A percentile compares a stretch with the other conserved stretches of the same genome.
phyloP scores from a whole-genome alignment of 2,113 vertebrate genomes.

The Pteruthius melanotis region DNA sequence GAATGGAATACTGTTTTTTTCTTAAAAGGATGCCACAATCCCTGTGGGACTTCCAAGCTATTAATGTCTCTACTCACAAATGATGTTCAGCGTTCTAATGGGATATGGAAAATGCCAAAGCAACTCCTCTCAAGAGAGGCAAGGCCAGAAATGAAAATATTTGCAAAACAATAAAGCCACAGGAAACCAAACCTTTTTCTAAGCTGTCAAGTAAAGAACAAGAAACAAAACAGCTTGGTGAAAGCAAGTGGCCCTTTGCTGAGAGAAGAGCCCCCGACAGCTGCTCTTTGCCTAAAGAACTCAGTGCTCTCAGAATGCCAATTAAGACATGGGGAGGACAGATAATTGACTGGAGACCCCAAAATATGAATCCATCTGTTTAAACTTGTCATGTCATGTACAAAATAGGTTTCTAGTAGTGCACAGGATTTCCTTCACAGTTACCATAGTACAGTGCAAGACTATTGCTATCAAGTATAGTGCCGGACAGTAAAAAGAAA shows the following conservation, averaged over 20 bases:
- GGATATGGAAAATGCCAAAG: slow-evolving; percentile 23
- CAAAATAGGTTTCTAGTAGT: not conserved
- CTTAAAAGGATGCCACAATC: slow-evolving; percentile 9
- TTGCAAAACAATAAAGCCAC: slow-evolving; percentile 21
- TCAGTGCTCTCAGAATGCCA: not conserved
- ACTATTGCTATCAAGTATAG: not conserved
- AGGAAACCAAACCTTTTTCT: not conserved
- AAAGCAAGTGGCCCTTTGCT: not conserved
- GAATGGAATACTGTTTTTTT: slow-evolving; percentile 5
- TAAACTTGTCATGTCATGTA: not conserved
- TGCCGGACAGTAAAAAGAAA: not conserved
- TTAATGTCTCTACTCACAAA: slow-evolving; percentile 16
- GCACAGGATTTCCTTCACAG: not conserved
- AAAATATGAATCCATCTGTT: not conserved
- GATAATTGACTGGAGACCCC: not conserved
- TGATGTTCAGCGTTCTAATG: not conserved
- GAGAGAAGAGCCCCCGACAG: not conserved
- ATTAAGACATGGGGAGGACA: not conserved
- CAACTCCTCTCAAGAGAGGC: not conserved
- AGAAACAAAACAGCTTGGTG: not conserved
- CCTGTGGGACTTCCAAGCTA: not conserved
- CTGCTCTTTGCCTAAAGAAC: not conserved
- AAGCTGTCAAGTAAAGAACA: slow-evolving; percentile 3
- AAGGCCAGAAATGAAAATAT: slow-evolving; percentile 31
- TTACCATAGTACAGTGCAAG: not conserved